Conservation (phyloP, 1,140 invertebrate genomes). For the Drosophila lacteicornis region DNA sequence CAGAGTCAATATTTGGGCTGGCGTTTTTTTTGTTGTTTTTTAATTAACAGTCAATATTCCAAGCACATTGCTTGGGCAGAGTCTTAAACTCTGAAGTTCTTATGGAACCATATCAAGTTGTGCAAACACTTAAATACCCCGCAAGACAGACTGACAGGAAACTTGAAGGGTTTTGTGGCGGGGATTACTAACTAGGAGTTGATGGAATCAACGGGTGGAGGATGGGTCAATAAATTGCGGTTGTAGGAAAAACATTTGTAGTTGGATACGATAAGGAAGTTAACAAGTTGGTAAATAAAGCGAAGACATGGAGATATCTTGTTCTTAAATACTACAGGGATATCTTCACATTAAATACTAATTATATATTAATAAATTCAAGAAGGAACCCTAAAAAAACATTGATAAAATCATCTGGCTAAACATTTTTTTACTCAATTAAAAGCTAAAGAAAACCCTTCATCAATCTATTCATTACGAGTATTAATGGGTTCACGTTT, state of each 20-base stretch:
- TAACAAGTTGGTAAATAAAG: not conserved
- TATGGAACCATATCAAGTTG: slow-evolving; percentile 56
- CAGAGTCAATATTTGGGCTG: slow-evolving; percentile 58
- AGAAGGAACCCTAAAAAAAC: too few species aligned
- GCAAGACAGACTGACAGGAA: slow-evolving; percentile 23
- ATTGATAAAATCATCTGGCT: too few species aligned
- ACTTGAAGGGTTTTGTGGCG: slow-evolving; percentile 10
- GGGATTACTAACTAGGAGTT: slow-evolving; percentile 29
- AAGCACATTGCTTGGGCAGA: slow-evolving; percentile 2
- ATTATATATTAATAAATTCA: too few species aligned
- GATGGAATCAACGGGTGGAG: not conserved
- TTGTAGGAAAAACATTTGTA: not conserved
- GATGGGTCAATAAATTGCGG: slow-evolving; percentile 9
- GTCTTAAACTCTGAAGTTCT: slow-evolving; percentile 18
- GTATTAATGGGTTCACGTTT: not conserved
- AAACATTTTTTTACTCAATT: too few species aligned
- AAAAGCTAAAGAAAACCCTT: not conserved
- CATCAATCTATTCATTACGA: not conserved
- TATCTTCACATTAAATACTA: too few species aligned
- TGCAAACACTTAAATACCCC: slow-evolving; percentile 25
- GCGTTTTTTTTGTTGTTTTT: slow-evolving; percentile 50
- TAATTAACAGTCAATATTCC: slow-evolving; percentile 70
- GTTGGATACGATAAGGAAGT: not conserved
- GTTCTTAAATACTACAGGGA: not conserved
- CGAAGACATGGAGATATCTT: not conserved